Evolutionary conservation across 53 echinoderm and acorn worm genomes (phyloP), one percentile per base, ranked within the genome.

Genomic region (Astropecten irregularis): DNA sequence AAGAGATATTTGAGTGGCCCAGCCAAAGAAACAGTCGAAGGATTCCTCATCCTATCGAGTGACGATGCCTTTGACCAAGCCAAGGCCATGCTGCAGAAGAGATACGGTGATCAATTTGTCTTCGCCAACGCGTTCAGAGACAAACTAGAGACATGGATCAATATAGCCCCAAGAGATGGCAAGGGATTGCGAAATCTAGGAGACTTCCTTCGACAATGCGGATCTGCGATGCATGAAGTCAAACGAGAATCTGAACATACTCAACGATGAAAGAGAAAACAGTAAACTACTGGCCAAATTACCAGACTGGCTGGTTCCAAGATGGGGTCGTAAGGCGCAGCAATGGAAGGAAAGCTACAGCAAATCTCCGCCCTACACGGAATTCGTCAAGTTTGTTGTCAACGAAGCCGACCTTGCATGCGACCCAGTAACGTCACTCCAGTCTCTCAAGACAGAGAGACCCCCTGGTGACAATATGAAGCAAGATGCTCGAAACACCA

Each of bases 211-310:
- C 44, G 72, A 28, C 85, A 85, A 46, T 85, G 85, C 57, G 31
- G 62, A 20, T 44, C 64, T 10, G 85, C 85, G 59, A 85, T 73
- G 62, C 44, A 85, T 73, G 62, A 19, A 40, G 38, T 37, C 49
- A 5, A 88, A 70, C 20, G 51, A 50, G 47, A 77, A 77, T 42
- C 46, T 91, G 15, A 29, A 84, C 21, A 74, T 91, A 32, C 54
- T 91, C 30, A 69, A 91, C 44, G 84, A 87, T 48, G 65, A 77
- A 3, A 66, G 71, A 25, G 91, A 87, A 66, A 91, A 87, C 27
- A 58, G 46, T 18, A 83, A 57, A n/a, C 66, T 87, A 20, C 32
- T 57, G 1, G 47, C 64, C 2, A 86, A 71, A 32, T 72, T 90
- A 28, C 86, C 90, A 10, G 85, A 91, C 49, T 83, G 84, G 69